phyloP scores from a whole-genome alignment of 2,888 invertebrate genomes.

The Microplitis deprimator region DNA sequence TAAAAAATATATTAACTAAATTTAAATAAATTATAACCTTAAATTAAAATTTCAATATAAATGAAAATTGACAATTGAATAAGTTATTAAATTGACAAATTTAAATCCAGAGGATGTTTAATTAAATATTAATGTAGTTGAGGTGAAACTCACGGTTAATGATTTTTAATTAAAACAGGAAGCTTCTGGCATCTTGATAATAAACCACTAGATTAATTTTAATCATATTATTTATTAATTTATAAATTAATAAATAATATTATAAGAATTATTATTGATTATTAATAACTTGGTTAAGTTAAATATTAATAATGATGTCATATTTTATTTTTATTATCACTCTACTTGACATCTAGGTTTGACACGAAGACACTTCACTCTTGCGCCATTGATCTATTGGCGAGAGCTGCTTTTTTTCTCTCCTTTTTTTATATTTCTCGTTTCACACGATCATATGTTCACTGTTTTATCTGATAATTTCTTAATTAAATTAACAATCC shows the following conservation, averaged over 20 bases:
- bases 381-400: constrained; percentile 39
- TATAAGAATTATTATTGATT: background rate
- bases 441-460: background rate
- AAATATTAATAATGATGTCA: constrained; percentile 8
- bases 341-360: constrained; percentile 12
- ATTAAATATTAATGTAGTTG: constrained; percentile 17
- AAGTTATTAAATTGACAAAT: background rate
- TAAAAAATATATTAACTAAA: background rate
- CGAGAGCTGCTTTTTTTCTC: constrained; percentile 10
- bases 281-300: no score
- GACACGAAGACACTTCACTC: constrained; percentile 32
- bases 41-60: background rate
- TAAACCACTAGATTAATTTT: background rate
- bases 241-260: constrained; percentile 7
- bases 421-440: background rate
- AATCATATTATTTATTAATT: background rate
- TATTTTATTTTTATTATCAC: background rate
- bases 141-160: constrained; percentile 28
- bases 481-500: background rate
- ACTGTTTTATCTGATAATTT: background rate
- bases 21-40: constrained; percentile 21
- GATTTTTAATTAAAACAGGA: constrained; percentile 33
- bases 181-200: background rate
- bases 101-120: background rate
- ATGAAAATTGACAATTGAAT: background rate